phyloP scores from a whole-genome alignment of 1,140 invertebrate species.

The Lucilia sericata region DNA sequence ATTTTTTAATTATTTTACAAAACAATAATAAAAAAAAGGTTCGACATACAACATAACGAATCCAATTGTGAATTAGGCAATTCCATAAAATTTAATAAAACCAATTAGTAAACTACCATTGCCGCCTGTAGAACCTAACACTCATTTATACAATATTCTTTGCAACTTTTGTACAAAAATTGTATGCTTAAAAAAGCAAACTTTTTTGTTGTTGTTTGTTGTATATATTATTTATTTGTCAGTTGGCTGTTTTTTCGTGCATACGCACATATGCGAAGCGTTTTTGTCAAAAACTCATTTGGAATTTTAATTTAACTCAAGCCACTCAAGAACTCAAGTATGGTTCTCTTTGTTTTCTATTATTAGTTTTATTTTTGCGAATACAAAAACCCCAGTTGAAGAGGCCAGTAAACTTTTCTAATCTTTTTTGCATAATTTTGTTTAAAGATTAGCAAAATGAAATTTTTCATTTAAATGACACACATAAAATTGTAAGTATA shows the following conservation, averaged over 20 bases:
- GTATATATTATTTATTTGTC: conserved; percentile 9
- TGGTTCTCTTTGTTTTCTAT: background rate
- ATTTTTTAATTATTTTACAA: too few species aligned
- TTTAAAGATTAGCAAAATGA: background rate
- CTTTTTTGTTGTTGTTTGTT: background rate
- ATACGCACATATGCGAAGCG: conserved; percentile 4
- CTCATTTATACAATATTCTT: background rate
- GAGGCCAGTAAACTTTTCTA: conserved; percentile 18
- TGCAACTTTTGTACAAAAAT: background rate
- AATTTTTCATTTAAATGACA: background rate
- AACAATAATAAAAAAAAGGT: too few species aligned
- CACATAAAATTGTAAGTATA: background rate
- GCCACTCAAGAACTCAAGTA: background rate
- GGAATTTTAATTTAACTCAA: conserved; percentile 38
- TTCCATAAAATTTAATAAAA: too few species aligned
- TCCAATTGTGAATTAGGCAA: too few species aligned
- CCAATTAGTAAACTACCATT: too few species aligned
- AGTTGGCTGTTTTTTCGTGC: conserved; percentile 1
- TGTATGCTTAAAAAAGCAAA: background rate
- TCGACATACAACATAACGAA: too few species aligned
- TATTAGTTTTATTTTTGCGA: background rate
- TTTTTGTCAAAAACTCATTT: conserved; percentile 44
- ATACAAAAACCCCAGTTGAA: background rate
- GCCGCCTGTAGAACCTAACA: too few species aligned
- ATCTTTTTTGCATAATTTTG: background rate